Evolutionary conservation across 2,113 vertebrate genomes (phyloP).

Genomic region (Periophthalmodon schlosseri): DNA sequence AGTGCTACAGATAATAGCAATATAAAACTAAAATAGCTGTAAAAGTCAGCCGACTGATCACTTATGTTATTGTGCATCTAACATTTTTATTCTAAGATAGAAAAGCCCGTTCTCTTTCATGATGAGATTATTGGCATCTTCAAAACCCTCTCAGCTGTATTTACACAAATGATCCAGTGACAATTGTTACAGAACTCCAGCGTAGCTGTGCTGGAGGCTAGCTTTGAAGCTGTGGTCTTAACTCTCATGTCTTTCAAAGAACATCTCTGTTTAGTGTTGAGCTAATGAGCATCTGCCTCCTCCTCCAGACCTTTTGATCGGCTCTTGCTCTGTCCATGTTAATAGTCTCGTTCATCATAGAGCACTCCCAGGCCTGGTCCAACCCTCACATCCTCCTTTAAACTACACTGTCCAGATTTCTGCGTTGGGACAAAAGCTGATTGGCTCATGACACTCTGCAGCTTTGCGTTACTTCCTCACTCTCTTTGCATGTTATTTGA

Average conservation of each 20-base stretch:
- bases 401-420: constrained; percentile 19
- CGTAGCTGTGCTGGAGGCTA: constrained; percentile 3
- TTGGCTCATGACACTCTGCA: constrained; percentile 33
- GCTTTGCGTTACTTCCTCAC: constrained; percentile 46
- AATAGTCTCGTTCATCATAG: constrained; percentile 50
- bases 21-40: too few relatives aligned
- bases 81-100: too few relatives aligned
- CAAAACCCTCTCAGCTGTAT: neutral
- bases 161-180: neutral
- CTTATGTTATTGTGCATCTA: too few relatives aligned
- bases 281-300: constrained; percentile 61
- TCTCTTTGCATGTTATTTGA: constrained; percentile 63
- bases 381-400: constrained; percentile 28
- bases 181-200: constrained; percentile 4
- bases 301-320: constrained; percentile 47
- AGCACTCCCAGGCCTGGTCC: constrained; percentile 16
- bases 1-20: too few relatives aligned
- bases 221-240: constrained; percentile 23
- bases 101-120: neutral
- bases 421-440: constrained; percentile 27
- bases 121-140: constrained; percentile 4
- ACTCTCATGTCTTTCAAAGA: constrained; percentile 32
- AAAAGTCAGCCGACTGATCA: too few relatives aligned
- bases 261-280: constrained; percentile 21
- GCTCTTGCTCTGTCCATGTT: constrained; percentile 37